A percentile compares a stretch with the other conserved stretches of the same genome.
Evolutionary conservation across 1,140 invertebrate species (phyloP).

Genomic region (Homalodisca vitripennis): DNA sequence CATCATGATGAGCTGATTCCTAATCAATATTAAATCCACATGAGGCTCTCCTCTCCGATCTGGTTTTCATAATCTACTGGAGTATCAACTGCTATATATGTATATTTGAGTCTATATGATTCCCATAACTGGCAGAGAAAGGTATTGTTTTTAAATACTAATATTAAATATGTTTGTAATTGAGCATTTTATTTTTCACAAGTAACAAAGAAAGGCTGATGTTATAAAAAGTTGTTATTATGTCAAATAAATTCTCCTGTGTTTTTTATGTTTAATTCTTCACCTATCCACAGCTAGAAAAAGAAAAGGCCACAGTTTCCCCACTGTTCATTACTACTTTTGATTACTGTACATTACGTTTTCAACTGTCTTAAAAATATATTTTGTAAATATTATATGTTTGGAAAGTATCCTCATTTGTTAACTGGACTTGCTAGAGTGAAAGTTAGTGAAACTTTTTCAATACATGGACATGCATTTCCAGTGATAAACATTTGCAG

Average conservation of each 20-base stretch:
- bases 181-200: too few relatives aligned
- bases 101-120: too few relatives aligned
- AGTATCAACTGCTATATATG: too few relatives aligned
- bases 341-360: constrained; percentile 6
- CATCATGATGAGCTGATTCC: too few relatives aligned
- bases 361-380: neutral
- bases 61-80: too few relatives aligned
- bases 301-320: neutral
- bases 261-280: neutral
- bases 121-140: too few relatives aligned
- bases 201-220: too few relatives aligned
- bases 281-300: neutral
- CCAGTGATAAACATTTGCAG: neutral
- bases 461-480: neutral
- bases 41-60: too few relatives aligned
- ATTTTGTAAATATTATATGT: constrained; percentile 16
- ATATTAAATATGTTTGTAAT: too few relatives aligned
- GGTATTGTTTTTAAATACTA: too few relatives aligned
- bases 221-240: neutral
- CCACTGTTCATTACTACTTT: neutral
- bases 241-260: neutral
- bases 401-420: constrained; percentile 4
- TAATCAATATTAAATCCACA: too few relatives aligned
- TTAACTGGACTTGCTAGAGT: neutral
- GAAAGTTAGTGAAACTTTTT: neutral